Base-by-base conservation (phyloP, 2,797 vertebrate species). In the Decapterus maruadsi region DNA sequence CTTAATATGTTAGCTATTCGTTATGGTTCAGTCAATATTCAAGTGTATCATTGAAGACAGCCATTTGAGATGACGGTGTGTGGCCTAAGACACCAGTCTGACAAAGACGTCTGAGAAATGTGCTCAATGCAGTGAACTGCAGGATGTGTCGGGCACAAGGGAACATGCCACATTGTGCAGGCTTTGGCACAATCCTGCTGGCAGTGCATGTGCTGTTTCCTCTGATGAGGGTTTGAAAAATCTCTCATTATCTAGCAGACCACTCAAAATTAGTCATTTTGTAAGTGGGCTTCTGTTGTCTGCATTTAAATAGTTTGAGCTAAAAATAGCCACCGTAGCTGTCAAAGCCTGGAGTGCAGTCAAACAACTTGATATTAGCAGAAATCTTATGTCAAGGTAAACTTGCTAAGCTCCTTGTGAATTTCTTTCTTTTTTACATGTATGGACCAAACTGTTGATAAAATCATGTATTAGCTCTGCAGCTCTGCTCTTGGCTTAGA, bases 181-280 rank as follows among this genome's bases (percentile, higher is more conserved):
- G 19, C 51, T 34, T 11, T 20, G 22, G 40, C 42, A 26, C 63
- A 59, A n/a, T 51, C 22, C 62, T 17, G 43, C n/a, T 29, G 29
- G 62, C 58, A 64, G 1, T 64, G 22, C 34, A 36, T 48, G n/a
- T 48, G 50, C 26, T 0, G 11, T 59, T 66, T 63, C 46, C 42
- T 48, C 40, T 58, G 54, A 10, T 53, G 67, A 56, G 56, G 42
- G 31, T 62, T 19, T 29, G 16, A 9, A 65, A 75, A 68, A 55
- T 61, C n/a, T 29, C 59, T 13, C 13, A 4, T 8, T 62, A 65
- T 75, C 29, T 34, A 19, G 40, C 31, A 69, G 58, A 53, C 63
- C 2, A 9, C 12, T 77, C 38, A 16, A 22, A 65, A 78, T 82
- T 61, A 77, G 63, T 82, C 55, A 62, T 69, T 38, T 6, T 1